Evolutionary conservation across 2,888 invertebrate species (phyloP), one percentile per base, ranked within the genome.

Genomic region (Melinaea marsaeus): DNA sequence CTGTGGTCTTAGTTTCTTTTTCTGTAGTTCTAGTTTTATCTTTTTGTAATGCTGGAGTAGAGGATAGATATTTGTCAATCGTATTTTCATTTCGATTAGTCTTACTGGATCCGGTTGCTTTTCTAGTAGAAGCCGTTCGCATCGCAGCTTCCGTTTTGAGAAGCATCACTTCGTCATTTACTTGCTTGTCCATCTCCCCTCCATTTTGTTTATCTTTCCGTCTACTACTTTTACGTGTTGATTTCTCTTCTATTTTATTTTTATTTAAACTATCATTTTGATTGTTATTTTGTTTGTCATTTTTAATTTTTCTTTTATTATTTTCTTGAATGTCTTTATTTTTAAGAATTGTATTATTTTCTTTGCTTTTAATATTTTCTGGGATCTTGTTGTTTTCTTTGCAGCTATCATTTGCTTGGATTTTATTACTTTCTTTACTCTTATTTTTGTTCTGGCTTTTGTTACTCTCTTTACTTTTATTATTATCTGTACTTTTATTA

Each of bases 401-500:
- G 58, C 58, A 5, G 56, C 54, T 13, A 4, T 4, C 46, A 46
- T 11, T 46, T 60, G 66, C 55, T 42, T 42, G 51, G 47, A 46
- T 57, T 60, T 60, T 51, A n/a, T 60, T 64, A n/a, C 5, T 47
- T 46, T 5, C 62, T 57, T 59, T 68, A 56, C 60, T 34, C 51
- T 46, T 33, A 33, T 22, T 46, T 7, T 60, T 58, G n/a, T 45
- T 22, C 47, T 35, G 32, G 46, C 22, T 37, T 51, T 35, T 67
- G 37, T 34, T 54, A 55, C 59, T 61, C 32, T 11, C 32, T 60
- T 68, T 4, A 58, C 57, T 7, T 58, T 48, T 22, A 3, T 9
- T 13, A 48, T n/a, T 48, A 58, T 68, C 55, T 45, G 45, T 56
- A 45, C 45, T 57, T 60, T 60, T 54, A 13, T 58, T 64, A 13